Evolutionary conservation across 1,140 invertebrate genomes (phyloP).

Genomic region (Antheraea mylitta): DNA sequence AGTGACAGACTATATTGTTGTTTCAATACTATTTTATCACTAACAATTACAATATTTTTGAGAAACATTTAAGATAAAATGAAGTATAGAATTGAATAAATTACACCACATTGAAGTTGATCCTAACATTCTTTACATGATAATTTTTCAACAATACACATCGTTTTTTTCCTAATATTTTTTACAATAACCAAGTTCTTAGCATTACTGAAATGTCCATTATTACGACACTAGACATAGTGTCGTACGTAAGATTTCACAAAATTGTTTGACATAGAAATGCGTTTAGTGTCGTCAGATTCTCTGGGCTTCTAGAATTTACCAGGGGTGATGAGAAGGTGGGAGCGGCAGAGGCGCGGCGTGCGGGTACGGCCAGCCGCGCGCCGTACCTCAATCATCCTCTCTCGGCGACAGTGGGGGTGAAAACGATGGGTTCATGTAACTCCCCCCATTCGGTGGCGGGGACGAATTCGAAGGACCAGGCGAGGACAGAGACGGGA

Average conservation of each 20-base stretch:
- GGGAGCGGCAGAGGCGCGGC: constrained; percentile 64
- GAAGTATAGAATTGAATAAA: too few relatives aligned
- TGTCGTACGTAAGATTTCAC: not conserved
- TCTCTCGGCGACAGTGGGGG: constrained; percentile 80
- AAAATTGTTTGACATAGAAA: not conserved
- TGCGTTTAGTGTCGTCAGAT: not conserved
- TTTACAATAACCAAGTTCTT: too few relatives aligned
- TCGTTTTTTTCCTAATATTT: too few relatives aligned
- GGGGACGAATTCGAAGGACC: constrained; percentile 78
- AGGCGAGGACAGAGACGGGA: constrained; percentile 78
- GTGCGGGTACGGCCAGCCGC: constrained; percentile 77
- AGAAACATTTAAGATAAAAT: too few relatives aligned
- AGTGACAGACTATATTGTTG: not conserved
- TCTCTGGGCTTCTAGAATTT: constrained; percentile 36
- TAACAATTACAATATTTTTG: too few relatives aligned
- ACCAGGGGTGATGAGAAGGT: constrained; percentile 70
- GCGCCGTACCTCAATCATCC: constrained; percentile 82
- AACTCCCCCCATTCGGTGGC: constrained; percentile 73
- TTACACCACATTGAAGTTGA: too few relatives aligned
- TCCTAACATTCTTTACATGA: too few relatives aligned
- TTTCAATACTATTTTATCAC: too few relatives aligned
- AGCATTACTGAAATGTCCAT: too few relatives aligned
- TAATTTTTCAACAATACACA: too few relatives aligned
- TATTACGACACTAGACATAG: too few relatives aligned
- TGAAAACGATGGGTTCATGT: constrained; percentile 72